Conservation (phyloP, 2,888 invertebrate species). For the Galeruca laticollis region DNA sequence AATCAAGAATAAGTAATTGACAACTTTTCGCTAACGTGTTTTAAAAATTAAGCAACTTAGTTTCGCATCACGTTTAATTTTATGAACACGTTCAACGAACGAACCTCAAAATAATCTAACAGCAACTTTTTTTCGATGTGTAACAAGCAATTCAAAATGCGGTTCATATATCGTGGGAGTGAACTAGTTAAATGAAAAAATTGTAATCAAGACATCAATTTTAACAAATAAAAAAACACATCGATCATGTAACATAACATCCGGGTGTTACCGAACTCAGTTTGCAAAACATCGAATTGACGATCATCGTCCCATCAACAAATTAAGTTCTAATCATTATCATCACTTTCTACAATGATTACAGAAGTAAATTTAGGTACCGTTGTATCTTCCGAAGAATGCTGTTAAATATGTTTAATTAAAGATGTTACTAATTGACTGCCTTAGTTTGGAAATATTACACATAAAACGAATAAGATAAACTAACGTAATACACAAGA, state of each 20-base stretch:
- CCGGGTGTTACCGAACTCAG: slow-evolving; percentile 33
- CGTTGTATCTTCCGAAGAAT: slow-evolving; percentile 30
- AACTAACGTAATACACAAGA: slow-evolving; percentile 19
- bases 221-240: not conserved
- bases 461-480: slow-evolving; percentile 16
- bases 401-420: slow-evolving; percentile 25
- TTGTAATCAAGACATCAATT: slow-evolving; percentile 3
- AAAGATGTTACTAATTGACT: slow-evolving; percentile 32
- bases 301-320: slow-evolving; percentile 23
- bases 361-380: slow-evolving; percentile 28
- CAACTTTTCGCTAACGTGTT: no score
- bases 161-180: not conserved
- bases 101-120: no score
- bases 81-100: no score
- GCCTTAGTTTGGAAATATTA: slow-evolving; percentile 32
- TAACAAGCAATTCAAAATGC: not conserved
- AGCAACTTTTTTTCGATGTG: no score
- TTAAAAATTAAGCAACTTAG: no score
- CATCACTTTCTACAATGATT: slow-evolving; percentile 35
- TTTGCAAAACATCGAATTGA: slow-evolving; percentile 11
- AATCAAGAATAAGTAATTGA: no score
- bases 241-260: slow-evolving; percentile 4
- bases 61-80: no score
- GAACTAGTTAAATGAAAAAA: not conserved
- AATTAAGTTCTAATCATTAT: slow-evolving; percentile 35